Evolutionary conservation across 2,888 invertebrate genomes (phyloP), one percentile per base, ranked within the genome.

Genomic region (Xylota segnis): DNA sequence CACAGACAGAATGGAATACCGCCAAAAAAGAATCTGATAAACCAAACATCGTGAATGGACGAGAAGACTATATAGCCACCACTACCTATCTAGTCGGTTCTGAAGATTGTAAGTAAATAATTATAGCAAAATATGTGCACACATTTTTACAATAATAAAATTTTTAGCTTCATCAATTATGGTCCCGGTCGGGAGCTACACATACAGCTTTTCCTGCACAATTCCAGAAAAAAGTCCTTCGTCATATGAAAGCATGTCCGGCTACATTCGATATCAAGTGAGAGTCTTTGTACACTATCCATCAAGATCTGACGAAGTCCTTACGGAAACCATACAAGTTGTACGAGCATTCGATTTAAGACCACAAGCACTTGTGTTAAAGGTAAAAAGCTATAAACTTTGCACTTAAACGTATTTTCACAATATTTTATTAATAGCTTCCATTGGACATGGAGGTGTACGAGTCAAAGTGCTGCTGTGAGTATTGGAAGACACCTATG

Each of bases 51-150:
- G 88, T 88, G 43, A 81, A 88, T 56, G 88, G 89, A 43, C 90
- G 91, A 3, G 89, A 90, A 52, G 91, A 91, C 74, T 91, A 90
- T 79, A 88, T 91, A 50, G 89, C 90, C 1, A 90, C 89, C 12
- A 89, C 89, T 3, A 90, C 89, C 29, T 91, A 90, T 32, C 89
- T 91, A 52, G 76, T 91, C 3, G 91, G 91, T 18, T 91, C 91
- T 2, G 91, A 91, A 68, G 88, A 87, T 54, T 88, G 89, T 87
- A 78, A 75, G 75, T 34, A n/a, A 7, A 54, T 50, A 6, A 9
- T 43, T 23, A 16, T 23, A 34, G 10, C 6, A 5, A 10, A 23
- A 16, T 5, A n/a, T 7, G 10, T 66, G 0, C 5, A 5, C 29
- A 32, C 4, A 29, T 34, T 32, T 43, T 58, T 50, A 5, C 0